Evolutionary conservation across 2,888 invertebrate species (phyloP).

Genomic region (Pandemis heparana): DNA sequence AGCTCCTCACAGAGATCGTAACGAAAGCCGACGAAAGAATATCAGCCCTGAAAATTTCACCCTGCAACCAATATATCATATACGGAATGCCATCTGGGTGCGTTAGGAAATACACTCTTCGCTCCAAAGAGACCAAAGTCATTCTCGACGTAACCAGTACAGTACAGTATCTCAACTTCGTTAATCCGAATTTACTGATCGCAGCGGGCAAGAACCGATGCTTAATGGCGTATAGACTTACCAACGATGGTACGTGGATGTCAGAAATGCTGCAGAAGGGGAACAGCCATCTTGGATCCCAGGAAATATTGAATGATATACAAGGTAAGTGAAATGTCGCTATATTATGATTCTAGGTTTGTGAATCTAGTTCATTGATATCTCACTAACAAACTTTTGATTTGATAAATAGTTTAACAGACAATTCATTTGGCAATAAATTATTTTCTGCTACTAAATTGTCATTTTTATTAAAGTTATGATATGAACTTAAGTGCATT

Average conservation of each 20-base stretch:
- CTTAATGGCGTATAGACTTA: constrained; percentile 72
- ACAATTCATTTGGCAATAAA: too few relatives aligned
- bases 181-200: constrained; percentile 67
- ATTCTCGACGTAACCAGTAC: constrained; percentile 76
- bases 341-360: too few relatives aligned
- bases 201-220: constrained; percentile 74
- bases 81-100: constrained; percentile 77
- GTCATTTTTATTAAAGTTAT: too few relatives aligned
- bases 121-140: constrained; percentile 63
- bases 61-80: constrained; percentile 80
- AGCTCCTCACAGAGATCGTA: constrained; percentile 73
- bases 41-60: constrained; percentile 76
- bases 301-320: constrained; percentile 77
- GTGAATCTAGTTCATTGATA: too few relatives aligned
- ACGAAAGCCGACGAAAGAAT: constrained; percentile 75
- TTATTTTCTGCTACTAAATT: too few relatives aligned
- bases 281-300: constrained; percentile 73
- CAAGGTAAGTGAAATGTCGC: constrained; percentile 58
- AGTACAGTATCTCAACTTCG: constrained; percentile 74
- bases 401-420: too few relatives aligned
- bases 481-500: too few relatives aligned
- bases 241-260: constrained; percentile 63
- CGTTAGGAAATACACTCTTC: constrained; percentile 74
- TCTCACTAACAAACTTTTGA: too few relatives aligned
- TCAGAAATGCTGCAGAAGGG: constrained; percentile 75